phyloP scores from a whole-genome alignment of 1,140 invertebrate genomes.

The Matsumurasca onukii region DNA sequence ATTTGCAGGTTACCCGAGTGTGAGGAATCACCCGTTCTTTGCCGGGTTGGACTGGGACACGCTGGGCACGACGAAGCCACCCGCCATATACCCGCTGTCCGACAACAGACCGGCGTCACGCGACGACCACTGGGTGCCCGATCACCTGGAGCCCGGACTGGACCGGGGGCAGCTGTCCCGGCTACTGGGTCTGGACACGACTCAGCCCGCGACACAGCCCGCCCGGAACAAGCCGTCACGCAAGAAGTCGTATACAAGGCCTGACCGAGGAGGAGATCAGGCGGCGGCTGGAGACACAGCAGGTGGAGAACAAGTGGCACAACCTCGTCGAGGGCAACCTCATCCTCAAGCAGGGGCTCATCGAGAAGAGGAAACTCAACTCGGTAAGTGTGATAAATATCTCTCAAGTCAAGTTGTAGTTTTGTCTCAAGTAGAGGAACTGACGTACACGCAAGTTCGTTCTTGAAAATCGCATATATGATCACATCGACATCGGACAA shows the following conservation, averaged over 20 bases:
- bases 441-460: no score
- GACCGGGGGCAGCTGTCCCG: constrained; percentile 76
- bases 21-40: constrained; percentile 87
- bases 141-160: constrained; percentile 81
- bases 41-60: constrained; percentile 79
- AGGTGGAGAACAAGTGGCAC: constrained; percentile 77
- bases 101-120: constrained; percentile 60
- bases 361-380: constrained; percentile 89
- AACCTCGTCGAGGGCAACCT: constrained; percentile 86
- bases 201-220: background rate
- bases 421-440: background rate
- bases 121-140: constrained; percentile 56
- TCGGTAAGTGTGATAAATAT: constrained; percentile 44
- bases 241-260: constrained; percentile 50
- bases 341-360: constrained; percentile 91
- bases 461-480: no score
- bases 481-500: no score
- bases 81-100: constrained; percentile 73
- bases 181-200: constrained; percentile 68
- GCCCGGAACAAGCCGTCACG: constrained; percentile 40
- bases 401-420: background rate
- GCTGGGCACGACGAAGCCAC: constrained; percentile 75
- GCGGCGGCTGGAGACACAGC: constrained; percentile 72
- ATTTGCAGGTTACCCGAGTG: constrained; percentile 79
- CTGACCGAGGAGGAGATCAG: constrained; percentile 61